Evolutionary conservation across 2,113 vertebrate species (phyloP), one percentile per base, ranked within the genome.

Genomic region (Nycticorax nycticorax): DNA sequence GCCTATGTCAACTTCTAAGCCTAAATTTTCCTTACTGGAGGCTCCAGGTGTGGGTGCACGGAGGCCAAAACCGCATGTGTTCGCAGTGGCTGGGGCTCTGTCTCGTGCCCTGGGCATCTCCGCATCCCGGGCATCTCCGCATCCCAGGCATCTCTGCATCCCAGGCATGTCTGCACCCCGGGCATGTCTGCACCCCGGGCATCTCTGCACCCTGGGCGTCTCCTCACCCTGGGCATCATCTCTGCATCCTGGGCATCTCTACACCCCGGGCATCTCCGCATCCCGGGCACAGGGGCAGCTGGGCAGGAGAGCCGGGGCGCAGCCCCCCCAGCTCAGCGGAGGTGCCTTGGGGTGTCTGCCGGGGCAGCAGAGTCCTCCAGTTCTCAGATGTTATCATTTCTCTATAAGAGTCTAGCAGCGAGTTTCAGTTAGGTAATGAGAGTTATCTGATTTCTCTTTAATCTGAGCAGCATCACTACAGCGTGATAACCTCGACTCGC

Each of bases 361-460:
- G 56, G 91, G 87, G 71, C 91, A 88, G 85, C 78, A 90, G 73
- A 69, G 66, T 73, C 75, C 89, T 92, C 39, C 89, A 80, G 83
- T 91, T 96, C 72, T 56, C 53, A 60, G 79, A 33, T 48, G 9
- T 68, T 95, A 86, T 39, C 43, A 0, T 50, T 78, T 71, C 85
- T 85, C 68, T 92, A 17, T 92, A 68, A 28, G 82, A 86, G 71
- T 41, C 67, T 89, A 88, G 77, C 89, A 80, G 81, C 1, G 1
- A 95, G 96, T 96, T 97, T 97, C 95, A 95, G 93, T 95, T 78
- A 57, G 94, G 89, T 95, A 75, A 95, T 85, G 90, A 62, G 79
- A 78, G 81, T 92, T 93, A 89, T 89, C 88, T 95, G 91, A 95
- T 94, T 80, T 73, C 64, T 63, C 85, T 89, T 95, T 95, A 93